Base-by-base conservation (phyloP, 1,140 invertebrate genomes). In the Papilio glaucus region DNA sequence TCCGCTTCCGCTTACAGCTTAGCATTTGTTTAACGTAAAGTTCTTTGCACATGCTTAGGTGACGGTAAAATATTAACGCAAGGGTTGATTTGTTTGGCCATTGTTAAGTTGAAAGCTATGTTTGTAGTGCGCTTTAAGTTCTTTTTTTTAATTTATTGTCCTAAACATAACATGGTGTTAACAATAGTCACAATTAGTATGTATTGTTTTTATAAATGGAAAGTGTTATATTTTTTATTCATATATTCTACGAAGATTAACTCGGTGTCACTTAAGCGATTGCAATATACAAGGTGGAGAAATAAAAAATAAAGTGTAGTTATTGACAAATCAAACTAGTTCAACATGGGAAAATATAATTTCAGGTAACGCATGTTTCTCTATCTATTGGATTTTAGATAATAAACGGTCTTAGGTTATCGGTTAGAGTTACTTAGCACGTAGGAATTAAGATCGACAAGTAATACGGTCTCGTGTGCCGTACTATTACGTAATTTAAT, bases 31-130 rank as follows among this genome's bases (percentile, higher is more conserved):
- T 24, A 26, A 24, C 13, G 21, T 69, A 33, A 53, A 29, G 41
- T 68, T 68, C 45, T 76, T 80, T 75, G 79, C 77, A 77, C 81
- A 76, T 79, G 79, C 80, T 85, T 77, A 76, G 74, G 77, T 80
- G 79, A 84, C 82, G 81, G 83, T 87, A 81, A 88, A 87, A 85
- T 87, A 88, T 87, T 82, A 76, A 88, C 67, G 71, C 72, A 79
- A 77, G 86, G 86, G 84, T 85, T 85, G 81, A 81, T 77, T 80
- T 80, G 80, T 85, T 85, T 87, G 78, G 78, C 78, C 76, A 85
- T 85, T 84, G 82, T 86, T 84, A 85, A 84, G 79, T 82, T 72
- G 70, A 84, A 77, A 82, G 81, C 75, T 76, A 78, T 87, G 78
- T 84, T 81, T 84, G 82, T 61, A 81, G 82, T 81, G 82, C 72